Base-by-base conservation (phyloP, 2,888 invertebrate genomes). In the Neoitamus cyanurus region DNA sequence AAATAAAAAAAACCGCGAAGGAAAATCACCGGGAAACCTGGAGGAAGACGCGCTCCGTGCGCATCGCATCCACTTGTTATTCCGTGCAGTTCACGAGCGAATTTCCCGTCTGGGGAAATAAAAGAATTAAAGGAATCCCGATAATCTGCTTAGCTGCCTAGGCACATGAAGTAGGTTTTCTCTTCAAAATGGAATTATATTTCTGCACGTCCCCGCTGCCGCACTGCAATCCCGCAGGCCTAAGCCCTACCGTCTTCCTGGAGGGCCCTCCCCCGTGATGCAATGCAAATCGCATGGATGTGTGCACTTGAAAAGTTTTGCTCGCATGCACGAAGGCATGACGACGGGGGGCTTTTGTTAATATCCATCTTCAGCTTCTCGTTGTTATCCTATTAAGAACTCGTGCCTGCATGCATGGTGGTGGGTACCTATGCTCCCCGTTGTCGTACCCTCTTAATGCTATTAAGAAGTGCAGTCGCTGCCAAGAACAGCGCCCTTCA, bases 301-400 rank as follows among this genome's bases (percentile, higher is more conserved):
- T 34, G 36, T 73, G 73, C 34, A 73, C 73, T 73, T 73, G 73
- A 34, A 15, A 36, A 73, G 73, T 73, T 72, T n/a, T 72, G n/a
- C 72, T 36, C 15, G 11, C 73, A 34, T 73, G 2, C 20, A 31
- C 70, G 70, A 15, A 30, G 34, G 3, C 72, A n/a, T 72, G 72
- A n/a, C 58, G 58, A 25, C 6, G 15, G 30, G 73, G 4, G 36
- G 73, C 73, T 73, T 73, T 73, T 36, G 34, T 20, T 73, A 73
- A 73, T 73, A 73, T 36, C 70, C 30, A 70, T 30, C 70, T 70
- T 58, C 31, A 70, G 70, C 15, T 13, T 70, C 11, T 70, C 25
- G 20, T 36, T 20, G 36, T 73, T 36, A 73, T 73, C 37, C 73
- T 36, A 73, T 73, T 73, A 73, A 73, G 31, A 15, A 11, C 7